Evolutionary conservation across 2,113 vertebrate genomes (phyloP).

Genomic region (Catharus fuscescens): DNA sequence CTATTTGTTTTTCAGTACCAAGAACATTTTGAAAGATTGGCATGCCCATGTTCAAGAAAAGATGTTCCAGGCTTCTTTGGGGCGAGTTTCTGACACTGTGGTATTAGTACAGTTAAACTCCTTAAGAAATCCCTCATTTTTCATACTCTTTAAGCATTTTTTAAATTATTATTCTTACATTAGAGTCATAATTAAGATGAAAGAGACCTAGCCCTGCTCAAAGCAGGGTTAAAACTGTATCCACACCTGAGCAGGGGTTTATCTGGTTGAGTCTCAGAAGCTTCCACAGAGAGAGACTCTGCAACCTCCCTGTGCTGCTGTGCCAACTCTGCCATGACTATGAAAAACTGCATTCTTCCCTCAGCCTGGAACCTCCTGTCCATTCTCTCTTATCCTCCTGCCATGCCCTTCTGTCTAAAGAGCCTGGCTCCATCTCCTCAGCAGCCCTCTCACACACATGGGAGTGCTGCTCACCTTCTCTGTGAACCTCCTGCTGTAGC

Average conservation of each 20-base stretch:
- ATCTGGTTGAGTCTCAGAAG: background rate
- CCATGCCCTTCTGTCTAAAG: background rate
- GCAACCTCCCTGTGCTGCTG: background rate
- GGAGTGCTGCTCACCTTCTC: background rate
- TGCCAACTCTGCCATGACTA: background rate
- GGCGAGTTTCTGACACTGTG: background rate
- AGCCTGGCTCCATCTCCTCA: background rate
- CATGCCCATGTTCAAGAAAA: background rate
- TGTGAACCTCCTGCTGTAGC: rapidly evolving
- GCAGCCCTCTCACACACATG: background rate
- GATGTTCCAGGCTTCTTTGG: background rate
- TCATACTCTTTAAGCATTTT: background rate
- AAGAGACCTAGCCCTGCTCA: background rate
- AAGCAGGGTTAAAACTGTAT: background rate
- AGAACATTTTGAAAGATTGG: rapidly evolving
- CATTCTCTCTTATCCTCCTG: background rate
- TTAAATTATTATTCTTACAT: background rate
- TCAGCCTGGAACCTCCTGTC: background rate
- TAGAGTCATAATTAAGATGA: background rate
- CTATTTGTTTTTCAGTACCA: background rate
- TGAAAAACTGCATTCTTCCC: background rate
- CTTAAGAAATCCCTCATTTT: background rate
- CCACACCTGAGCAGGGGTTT: background rate
- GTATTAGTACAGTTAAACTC: background rate
- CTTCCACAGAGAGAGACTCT: background rate